Evolutionary conservation across 2,888 invertebrate species (phyloP).

Genomic region (Schrankia costaestrigalis): DNA sequence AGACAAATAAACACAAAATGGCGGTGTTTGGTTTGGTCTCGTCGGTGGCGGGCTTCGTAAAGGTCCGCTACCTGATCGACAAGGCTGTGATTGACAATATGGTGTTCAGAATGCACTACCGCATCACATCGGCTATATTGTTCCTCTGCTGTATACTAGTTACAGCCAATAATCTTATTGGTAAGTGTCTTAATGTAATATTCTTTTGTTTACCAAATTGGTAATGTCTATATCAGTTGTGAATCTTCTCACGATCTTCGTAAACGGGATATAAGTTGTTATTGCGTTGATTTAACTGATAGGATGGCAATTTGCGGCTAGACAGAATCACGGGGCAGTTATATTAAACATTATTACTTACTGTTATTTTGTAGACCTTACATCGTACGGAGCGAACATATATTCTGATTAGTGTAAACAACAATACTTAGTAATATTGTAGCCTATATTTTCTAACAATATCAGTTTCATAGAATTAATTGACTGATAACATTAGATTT

Average conservation of each 20-base stretch:
- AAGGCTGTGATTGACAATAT: constrained; percentile 94
- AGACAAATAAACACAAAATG: constrained; percentile 78
- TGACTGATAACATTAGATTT: no score
- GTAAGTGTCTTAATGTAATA: constrained; percentile 75
- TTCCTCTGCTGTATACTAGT: constrained; percentile 93
- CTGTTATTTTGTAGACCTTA: background rate
- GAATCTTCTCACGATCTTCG: constrained; percentile 19
- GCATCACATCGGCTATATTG: constrained; percentile 91
- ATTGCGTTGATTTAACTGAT: constrained; percentile 5
- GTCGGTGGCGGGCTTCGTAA: constrained; percentile 93
- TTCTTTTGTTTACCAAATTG: background rate
- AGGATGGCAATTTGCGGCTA: constrained; percentile 4
- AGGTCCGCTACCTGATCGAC: constrained; percentile 93
- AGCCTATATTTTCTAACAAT: no score
- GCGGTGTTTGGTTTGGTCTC: constrained; percentile 92
- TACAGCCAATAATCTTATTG: constrained; percentile 94
- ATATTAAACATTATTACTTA: background rate
- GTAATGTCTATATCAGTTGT: constrained; percentile 11
- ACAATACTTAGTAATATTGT: no score
- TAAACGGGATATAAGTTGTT: constrained; percentile 28
- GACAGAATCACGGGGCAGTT: background rate
- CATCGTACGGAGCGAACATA: no score
- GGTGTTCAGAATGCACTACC: constrained; percentile 93
- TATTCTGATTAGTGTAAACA: no score
- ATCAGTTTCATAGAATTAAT: no score